Evolutionary conservation across 2,113 vertebrate genomes (phyloP), one percentile per base, ranked within the genome.

Genomic region (Pelecanus crispus): DNA sequence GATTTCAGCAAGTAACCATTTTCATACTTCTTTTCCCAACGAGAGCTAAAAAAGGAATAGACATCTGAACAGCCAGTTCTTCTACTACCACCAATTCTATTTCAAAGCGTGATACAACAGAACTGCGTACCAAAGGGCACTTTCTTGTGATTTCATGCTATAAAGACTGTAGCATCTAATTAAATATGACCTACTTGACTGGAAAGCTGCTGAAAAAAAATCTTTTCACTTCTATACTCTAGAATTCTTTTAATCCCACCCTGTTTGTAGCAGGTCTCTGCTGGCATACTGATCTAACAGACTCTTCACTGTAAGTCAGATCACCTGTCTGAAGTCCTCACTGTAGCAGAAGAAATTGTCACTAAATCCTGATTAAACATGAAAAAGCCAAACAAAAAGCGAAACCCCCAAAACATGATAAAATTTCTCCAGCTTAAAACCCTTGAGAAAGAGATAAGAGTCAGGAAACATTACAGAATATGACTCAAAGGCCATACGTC

Each of bases 161-260:
- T 82, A 91, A 96, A 94, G 95, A 91, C 49, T 73, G 66, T 34
- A 94, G 89, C 78, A 89, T 94, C 77, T 95, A 92, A 95, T 96
- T 94, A 95, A 94, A 87, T 73, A 67, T 47, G 95, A 95, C 95
- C 94, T 92, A 96, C 82, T 94, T 96, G 74, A 90, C 63, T 55
- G 59, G 59, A 95, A 96, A 96, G 67, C 50, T 94, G 79, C 49
- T 0, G 9, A n/a, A 85, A 81, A 95, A 95, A 95, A 93, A 62
- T 68, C 62, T 66, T 89, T 61, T 42, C 71, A 74, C 31, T 85
- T 84, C 26, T 80, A 52, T 72, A 90, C 15, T 49, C 34, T 70
- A 42, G 52, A 72, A 79, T 55, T 71, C 63, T 87, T 80, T 75
- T 29, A 68, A 75, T 81, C 26, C 28, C 38, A 81, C 15, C 7